A percentile compares a stretch with the other conserved stretches of the same genome.
Evolutionary conservation across 2,113 vertebrate species (phyloP).

Genomic region (Pelecanus crispus): DNA sequence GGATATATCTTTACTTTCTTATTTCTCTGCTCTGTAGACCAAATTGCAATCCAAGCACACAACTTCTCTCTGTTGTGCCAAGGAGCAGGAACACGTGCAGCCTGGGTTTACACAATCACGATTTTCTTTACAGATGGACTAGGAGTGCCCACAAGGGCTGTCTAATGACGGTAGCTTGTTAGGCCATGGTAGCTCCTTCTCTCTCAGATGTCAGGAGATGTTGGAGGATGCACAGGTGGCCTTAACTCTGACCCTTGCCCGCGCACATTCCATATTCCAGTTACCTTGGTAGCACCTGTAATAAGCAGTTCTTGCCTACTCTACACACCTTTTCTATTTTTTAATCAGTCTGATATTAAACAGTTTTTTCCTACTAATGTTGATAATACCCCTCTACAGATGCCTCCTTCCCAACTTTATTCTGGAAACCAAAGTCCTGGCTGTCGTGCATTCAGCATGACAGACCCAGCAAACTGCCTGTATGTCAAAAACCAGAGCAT

Average conservation of each 20-base stretch:
- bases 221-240: not conserved
- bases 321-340: not conserved
- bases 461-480: not conserved
- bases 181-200: not conserved
- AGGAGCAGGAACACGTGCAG: not conserved
- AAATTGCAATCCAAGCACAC: not conserved
- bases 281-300: not conserved
- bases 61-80: not conserved
- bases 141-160: not conserved
- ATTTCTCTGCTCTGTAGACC: not conserved
- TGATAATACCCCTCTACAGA: not conserved
- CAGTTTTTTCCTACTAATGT: not conserved
- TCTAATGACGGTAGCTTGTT: not conserved
- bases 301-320: not conserved
- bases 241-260: not conserved
- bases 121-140: not conserved
- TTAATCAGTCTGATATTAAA: not conserved
- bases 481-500: not conserved
- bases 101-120: not conserved
- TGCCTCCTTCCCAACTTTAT: not conserved
- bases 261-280: not conserved
- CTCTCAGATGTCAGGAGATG: not conserved
- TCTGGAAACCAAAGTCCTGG: not conserved
- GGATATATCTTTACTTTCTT: not conserved
- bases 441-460: not conserved